Evolutionary conservation across 2,797 vertebrate genomes (phyloP).

Genomic region (Champsocephalus esox): DNA sequence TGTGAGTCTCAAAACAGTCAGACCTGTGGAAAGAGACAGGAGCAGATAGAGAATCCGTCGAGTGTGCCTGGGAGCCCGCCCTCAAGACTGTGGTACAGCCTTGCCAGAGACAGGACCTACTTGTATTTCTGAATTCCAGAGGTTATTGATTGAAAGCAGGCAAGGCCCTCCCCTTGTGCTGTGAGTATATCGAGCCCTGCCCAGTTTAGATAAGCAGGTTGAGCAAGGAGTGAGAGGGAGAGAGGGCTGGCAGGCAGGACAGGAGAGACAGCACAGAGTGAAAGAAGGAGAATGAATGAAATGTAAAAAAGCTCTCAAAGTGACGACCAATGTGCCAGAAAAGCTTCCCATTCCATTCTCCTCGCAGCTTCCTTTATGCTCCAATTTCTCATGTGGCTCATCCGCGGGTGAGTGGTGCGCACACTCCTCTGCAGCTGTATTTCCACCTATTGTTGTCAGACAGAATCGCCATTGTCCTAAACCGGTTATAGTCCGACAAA

Average conservation of each 20-base stretch:
- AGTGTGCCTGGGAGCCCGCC: constrained; percentile 74
- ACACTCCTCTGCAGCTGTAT: constrained; percentile 74
- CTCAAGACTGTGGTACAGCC: constrained; percentile 76
- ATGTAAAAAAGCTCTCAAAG: constrained; percentile 60
- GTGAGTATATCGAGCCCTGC: constrained; percentile 78
- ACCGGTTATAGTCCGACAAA: constrained; percentile 80
- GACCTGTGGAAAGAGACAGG: constrained; percentile 61
- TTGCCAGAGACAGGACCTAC: constrained; percentile 83
- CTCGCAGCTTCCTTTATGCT: constrained; percentile 56
- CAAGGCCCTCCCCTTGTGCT: constrained; percentile 80
- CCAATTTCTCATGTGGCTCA: constrained; percentile 71
- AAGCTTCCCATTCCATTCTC: constrained; percentile 55
- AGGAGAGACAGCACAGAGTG: constrained; percentile 43
- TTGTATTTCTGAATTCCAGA: constrained; percentile 88
- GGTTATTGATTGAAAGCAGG: constrained; percentile 89
- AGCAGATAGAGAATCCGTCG: constrained; percentile 52
- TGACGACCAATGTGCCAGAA: constrained; percentile 44
- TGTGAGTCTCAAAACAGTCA: constrained; percentile 56
- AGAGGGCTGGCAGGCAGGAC: neutral
- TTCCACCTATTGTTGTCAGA: constrained; percentile 82
- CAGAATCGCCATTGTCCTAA: constrained; percentile 79
- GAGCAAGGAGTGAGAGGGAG: constrained; percentile 72
- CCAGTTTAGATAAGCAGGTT: constrained; percentile 87
- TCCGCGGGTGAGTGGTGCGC: constrained; percentile 58
- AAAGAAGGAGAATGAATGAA: constrained; percentile 80